Conservation (phyloP, 30 jellyfish, hydroid and myxozoan species). For the Turritopsis rubra region DNA sequence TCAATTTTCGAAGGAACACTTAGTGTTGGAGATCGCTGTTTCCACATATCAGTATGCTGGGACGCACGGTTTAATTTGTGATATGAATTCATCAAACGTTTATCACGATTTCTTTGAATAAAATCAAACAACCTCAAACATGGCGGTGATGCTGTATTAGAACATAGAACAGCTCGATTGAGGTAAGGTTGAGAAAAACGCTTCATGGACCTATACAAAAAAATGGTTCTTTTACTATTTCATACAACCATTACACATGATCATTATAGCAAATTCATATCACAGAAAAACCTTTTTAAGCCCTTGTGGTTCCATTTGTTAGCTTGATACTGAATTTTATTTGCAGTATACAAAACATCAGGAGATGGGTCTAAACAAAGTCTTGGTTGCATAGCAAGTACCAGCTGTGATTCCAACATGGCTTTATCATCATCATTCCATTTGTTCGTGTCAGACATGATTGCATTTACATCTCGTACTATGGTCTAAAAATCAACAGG, state of each 20-base stretch:
- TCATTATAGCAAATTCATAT: not conserved
- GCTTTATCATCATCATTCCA: constrained; percentile 80
- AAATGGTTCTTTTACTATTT: not conserved
- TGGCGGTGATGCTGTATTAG: constrained; percentile 76
- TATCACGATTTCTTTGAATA: constrained; percentile 72
- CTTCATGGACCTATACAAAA: constrained; percentile 55
- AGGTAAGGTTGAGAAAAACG: constrained; percentile 61
- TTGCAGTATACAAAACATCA: constrained; percentile 67
- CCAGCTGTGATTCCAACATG: constrained; percentile 78
- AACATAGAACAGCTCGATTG: constrained; percentile 48
- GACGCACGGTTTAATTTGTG: constrained; percentile 71
- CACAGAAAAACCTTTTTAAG: constrained; percentile 54
- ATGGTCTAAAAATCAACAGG: constrained; percentile 80
- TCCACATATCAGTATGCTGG: constrained; percentile 96
- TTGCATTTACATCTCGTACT: constrained; percentile 82
- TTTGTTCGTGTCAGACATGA: constrained; percentile 60
- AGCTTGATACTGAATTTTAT: constrained; percentile 74
- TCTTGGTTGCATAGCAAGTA: constrained; percentile 75
- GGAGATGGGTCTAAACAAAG: constrained; percentile 89
- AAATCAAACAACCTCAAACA: constrained; percentile 69
- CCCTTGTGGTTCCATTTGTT: constrained; percentile 77
- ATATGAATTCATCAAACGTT: constrained; percentile 56
- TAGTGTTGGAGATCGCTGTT: constrained; percentile 74
- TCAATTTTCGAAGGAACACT: constrained; percentile 75
- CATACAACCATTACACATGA: not conserved